Percentiles rank a stretch among this genome's conserved stretches.
These are phyloP conservation scores for Agrotis puta DNA, from an alignment of 2,888 invertebrate species.

Conservation along the genomic window DNA sequence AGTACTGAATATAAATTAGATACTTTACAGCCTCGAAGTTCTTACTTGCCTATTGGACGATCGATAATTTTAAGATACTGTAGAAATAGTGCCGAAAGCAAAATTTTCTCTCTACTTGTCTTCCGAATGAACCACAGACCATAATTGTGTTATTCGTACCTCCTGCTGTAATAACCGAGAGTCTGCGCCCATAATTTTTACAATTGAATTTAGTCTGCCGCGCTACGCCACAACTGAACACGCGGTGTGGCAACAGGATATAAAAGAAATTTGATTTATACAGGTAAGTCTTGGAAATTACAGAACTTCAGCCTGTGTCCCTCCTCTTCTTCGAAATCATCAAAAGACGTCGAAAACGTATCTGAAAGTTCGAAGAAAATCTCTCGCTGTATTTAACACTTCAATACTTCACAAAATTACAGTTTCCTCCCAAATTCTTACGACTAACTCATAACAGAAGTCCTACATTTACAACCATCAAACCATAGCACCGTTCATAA, in stretches of 20 bases:
- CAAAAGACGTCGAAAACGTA: background rate
- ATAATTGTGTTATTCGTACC: slow-evolving; percentile 6
- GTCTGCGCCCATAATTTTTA: slow-evolving; percentile 31
- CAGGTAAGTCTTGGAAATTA: background rate
- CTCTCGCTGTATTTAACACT: slow-evolving; percentile 12
- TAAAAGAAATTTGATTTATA: background rate
- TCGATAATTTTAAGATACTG: too few relatives aligned
- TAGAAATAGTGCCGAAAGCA: too few relatives aligned
- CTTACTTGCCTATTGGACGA: background rate
- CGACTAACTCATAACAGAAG: slow-evolving; percentile 32
- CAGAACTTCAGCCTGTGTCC: background rate
- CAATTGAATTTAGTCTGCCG: slow-evolving; percentile 45
- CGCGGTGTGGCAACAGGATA: background rate
- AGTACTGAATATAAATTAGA: slow-evolving; percentile 14
- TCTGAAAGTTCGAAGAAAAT: slow-evolving; percentile 16
- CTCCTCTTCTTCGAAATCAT: background rate
- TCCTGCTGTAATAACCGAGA: slow-evolving; percentile 8
- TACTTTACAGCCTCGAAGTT: background rate
- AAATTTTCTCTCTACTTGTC: too few relatives aligned
- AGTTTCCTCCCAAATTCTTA: slow-evolving; percentile 15
- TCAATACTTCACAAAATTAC: slow-evolving; percentile 19
- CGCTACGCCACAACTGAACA: background rate
- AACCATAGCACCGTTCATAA: slow-evolving; percentile 46
- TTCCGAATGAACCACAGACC: background rate
- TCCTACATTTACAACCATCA: slow-evolving; percentile 15